Evolutionary conservation across 2,888 invertebrate species (phyloP).

Genomic region (Troilus luridus): DNA sequence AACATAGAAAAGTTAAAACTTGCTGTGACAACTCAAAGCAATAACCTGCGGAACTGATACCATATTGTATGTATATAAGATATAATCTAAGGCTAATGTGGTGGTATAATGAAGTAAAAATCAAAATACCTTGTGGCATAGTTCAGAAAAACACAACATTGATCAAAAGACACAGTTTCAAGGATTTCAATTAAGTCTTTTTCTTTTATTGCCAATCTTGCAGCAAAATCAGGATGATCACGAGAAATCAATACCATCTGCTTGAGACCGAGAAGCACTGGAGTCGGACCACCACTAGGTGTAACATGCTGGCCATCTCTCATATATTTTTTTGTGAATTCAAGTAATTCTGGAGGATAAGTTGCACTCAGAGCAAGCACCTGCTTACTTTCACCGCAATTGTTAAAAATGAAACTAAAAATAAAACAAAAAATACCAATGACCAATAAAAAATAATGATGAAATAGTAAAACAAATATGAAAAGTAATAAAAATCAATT

Average conservation of each 20-base stretch:
- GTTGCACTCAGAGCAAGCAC: conserved; percentile 95
- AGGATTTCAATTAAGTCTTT: conserved; percentile 79
- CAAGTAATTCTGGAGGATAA: conserved; percentile 82
- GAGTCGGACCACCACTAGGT: conserved; percentile 74
- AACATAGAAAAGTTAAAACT: too few species aligned
- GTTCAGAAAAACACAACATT: conserved; percentile 93
- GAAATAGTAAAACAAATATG: background rate
- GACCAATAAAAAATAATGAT: too few species aligned
- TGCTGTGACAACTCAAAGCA: too few species aligned
- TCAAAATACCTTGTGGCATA: conserved; percentile 78
- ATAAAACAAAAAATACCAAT: background rate
- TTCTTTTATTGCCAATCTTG: conserved; percentile 78
- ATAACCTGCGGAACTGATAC: too few species aligned
- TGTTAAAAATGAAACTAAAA: conserved; percentile 79
- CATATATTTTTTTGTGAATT: conserved; percentile 83
- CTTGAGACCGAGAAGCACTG: conserved; percentile 84
- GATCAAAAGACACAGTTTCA: conserved; percentile 82
- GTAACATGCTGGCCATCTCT: conserved; percentile 82
- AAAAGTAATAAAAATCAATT: background rate
- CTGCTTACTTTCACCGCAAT: conserved; percentile 85
- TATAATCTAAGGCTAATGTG: conserved; percentile 5
- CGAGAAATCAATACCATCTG: conserved; percentile 81
- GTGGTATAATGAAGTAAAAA: background rate
- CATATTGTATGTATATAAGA: background rate
- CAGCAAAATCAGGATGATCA: conserved; percentile 73